Evolutionary conservation across 2,888 invertebrate species (phyloP).

Genomic region (Campoplex nolae): DNA sequence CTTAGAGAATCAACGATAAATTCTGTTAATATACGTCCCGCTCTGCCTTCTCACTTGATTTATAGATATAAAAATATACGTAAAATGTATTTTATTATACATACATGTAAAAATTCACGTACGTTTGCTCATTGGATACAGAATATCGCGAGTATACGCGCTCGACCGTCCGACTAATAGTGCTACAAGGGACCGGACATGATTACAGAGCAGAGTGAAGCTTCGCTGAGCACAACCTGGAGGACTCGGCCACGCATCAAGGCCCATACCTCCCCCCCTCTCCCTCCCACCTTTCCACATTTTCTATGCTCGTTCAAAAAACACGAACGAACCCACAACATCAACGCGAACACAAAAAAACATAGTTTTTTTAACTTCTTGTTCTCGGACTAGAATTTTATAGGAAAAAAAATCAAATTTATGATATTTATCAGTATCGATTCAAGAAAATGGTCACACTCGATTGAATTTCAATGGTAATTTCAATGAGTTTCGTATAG

Average conservation of each 20-base stretch:
- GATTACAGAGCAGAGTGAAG: conserved; percentile 82
- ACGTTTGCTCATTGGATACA: not conserved
- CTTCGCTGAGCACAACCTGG: conserved; percentile 81
- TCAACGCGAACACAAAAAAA: conserved; percentile 27
- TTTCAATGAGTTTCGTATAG: not conserved
- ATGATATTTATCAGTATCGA: not conserved
- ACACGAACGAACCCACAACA: conserved; percentile 25
- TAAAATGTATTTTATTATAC: not conserved
- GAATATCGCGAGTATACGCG: conserved; percentile 40
- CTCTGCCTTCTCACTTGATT: conserved; percentile 4
- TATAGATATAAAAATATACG: conserved; percentile 6
- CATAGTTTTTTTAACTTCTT: conserved; percentile 16
- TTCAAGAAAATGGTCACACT: not conserved
- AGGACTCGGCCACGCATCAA: conserved; percentile 83
- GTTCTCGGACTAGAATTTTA: conserved; percentile 21
- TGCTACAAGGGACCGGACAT: conserved; percentile 80
- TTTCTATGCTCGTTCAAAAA: conserved; percentile 7
- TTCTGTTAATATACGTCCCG: not conserved
- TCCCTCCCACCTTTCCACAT: not conserved
- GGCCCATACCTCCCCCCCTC: conserved; percentile 70
- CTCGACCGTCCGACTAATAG: conserved; percentile 59
- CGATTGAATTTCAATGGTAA: not conserved
- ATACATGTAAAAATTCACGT: not conserved
- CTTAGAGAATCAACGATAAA: not conserved
- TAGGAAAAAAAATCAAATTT: not conserved